These are phyloP conservation scores for Oenanthe oenanthe DNA, from an alignment of 2,113 vertebrate species.

Conservation along the genomic window DNA sequence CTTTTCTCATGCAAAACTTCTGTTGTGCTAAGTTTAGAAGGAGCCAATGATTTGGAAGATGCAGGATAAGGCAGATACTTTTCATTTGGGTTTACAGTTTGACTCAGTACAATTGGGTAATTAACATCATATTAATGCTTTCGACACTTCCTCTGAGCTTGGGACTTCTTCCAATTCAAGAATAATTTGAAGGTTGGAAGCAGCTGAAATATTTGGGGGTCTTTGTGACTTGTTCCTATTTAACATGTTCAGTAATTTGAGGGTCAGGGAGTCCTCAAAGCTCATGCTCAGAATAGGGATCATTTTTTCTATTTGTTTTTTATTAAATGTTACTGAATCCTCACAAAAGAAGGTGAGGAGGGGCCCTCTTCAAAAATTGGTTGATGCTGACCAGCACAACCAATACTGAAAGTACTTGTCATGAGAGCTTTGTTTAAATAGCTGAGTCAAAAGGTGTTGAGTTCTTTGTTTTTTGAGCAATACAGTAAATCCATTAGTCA, in stretches of 20 bases:
- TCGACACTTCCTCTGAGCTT: neutral
- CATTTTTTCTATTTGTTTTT: neutral
- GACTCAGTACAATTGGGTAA: neutral
- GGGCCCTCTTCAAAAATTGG: neutral
- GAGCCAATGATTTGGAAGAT: neutral
- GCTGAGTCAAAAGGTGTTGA: neutral
- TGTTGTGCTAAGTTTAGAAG: neutral
- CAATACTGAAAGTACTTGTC: neutral
- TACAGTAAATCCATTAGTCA: neutral
- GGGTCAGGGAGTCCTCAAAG: neutral
- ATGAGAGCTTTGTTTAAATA: neutral
- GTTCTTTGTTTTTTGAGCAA: neutral
- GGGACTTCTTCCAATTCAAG: neutral
- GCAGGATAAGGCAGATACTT: neutral
- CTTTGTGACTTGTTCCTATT: neutral
- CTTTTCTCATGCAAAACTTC: neutral
- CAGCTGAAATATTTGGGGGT: fast-evolving
- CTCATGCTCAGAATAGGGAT: neutral
- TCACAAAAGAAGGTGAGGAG: neutral
- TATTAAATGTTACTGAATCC: neutral
- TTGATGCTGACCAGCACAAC: neutral
- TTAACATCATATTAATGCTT: neutral
- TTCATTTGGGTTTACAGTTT: neutral
- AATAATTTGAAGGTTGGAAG: neutral
- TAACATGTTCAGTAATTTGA: neutral